Percentiles rank a stretch among this genome's conserved stretches.
Evolutionary conservation across 2,888 invertebrate genomes (phyloP).

Genomic region (Dasysyrphus tricinctus): DNA sequence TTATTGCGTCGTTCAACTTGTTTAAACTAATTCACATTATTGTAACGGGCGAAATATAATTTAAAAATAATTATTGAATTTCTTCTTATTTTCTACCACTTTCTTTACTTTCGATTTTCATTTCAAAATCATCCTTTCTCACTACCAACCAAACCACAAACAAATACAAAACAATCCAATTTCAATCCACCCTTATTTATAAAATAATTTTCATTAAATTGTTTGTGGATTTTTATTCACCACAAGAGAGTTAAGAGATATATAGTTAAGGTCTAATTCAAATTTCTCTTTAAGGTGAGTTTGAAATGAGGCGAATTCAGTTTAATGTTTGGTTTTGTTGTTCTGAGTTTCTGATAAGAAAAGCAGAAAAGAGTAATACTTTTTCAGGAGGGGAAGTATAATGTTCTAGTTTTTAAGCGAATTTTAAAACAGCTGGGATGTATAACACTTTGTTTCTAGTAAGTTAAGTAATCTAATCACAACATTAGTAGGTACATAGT

Average conservation of each 20-base stretch:
- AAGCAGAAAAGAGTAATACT: too few species aligned
- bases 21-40: slow-evolving; percentile 24
- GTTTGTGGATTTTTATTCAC: slow-evolving; percentile 25
- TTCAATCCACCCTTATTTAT: slow-evolving; percentile 19
- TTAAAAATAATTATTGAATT: slow-evolving; percentile 21
- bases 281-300: slow-evolving; percentile 13
- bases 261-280: not conserved
- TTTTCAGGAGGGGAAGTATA: too few species aligned
- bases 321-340: too few species aligned
- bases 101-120: slow-evolving; percentile 56
- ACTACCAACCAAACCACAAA: not conserved
- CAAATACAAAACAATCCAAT: not conserved
- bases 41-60: not conserved
- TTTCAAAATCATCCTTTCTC: not conserved
- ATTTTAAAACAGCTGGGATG: too few species aligned
- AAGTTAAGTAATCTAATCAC: too few species aligned
- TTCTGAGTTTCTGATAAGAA: too few species aligned
- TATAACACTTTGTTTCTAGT: too few species aligned
- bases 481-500: too few species aligned
- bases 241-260: slow-evolving; percentile 34
- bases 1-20: slow-evolving; percentile 20
- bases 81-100: slow-evolving; percentile 5
- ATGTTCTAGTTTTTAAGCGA: too few species aligned
- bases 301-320: slow-evolving; percentile 35
- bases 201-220: not conserved